Evolutionary conservation across 2,888 invertebrate species (phyloP), one percentile per base, ranked within the genome.

Genomic region (Xylota segnis): DNA sequence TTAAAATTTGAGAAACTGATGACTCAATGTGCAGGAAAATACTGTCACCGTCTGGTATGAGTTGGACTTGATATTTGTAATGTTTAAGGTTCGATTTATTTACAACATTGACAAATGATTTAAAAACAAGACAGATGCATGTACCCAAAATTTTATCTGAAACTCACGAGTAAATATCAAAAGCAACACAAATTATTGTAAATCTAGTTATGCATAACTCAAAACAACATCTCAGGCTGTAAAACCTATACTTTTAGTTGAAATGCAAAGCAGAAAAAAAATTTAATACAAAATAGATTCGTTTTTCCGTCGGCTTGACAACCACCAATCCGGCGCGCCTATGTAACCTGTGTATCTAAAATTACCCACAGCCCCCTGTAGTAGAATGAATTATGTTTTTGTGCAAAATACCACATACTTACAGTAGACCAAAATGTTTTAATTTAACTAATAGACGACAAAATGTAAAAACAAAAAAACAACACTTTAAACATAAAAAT

Each of bases 401-500:
- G 68, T 81, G 79, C 70, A 87, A 72, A 79, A 72, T 54, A 76
- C 81, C 75, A 83, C 72, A 72, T 76, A 70, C 61, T 87, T 79
- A 79, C 76, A 76, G 76, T 87, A 78, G 81, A 86, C 77, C 84
- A 77, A 86, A 86, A 82, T 77, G 78, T 66, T 65, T 81, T 68
- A 74, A 76, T 76, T 63, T 81, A 81, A 43, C 50, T 71, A 81
- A 77, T 47, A 71, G 14, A 29, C 27, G 34, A 66, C 18, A 50
- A 72, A 40, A 61, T 75, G 79, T 72, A 86, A 54, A 18, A 12
- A 12, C n/a, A 70, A 59, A 14, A 56, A 32, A n/a, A 29, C 18
- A 63, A 66, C 52, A 65, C 27, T 37, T 37, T 58, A 79, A 43
- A 43, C 9, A 29, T 16, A 54, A 54, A 52, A 9, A 74, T 72